These are phyloP conservation scores for Perca schrenkii DNA, from an alignment of 2,113 vertebrate species.

Conservation along the genomic window DNA sequence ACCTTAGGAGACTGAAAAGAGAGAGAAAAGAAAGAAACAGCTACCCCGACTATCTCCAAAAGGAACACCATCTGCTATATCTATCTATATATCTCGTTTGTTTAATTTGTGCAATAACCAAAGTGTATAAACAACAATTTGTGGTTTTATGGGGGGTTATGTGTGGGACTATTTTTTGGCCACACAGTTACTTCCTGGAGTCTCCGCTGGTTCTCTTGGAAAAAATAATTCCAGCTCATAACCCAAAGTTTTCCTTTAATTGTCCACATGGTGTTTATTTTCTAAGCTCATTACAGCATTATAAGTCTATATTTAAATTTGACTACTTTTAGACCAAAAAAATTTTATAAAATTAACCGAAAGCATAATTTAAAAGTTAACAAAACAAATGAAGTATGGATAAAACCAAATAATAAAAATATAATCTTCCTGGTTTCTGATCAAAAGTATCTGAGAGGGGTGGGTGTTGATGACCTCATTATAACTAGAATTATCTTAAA, in stretches of 20 bases:
- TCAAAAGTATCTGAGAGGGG: background rate
- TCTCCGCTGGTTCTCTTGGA: background rate
- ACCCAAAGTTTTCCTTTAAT: background rate
- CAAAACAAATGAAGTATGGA: background rate
- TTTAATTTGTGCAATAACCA: background rate
- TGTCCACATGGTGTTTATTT: background rate
- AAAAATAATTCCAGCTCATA: background rate
- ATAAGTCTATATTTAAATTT: background rate
- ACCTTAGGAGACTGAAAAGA: background rate
- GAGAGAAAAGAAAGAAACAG: background rate
- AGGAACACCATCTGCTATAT: background rate
- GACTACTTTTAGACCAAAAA: background rate
- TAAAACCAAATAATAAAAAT: background rate
- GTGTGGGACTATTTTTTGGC: background rate
- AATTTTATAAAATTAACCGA: background rate
- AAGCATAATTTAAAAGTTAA: background rate
- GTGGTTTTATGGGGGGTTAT: background rate
- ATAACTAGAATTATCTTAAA: background rate
- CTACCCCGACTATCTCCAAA: background rate
- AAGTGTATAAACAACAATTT: background rate
- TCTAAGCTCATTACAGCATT: background rate
- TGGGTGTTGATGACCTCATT: background rate
- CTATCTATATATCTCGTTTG: background rate
- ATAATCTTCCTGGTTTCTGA: background rate
- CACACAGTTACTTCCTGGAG: background rate